Base-by-base conservation (phyloP, 2,888 invertebrate genomes). In the Drosophila stalkeri region DNA sequence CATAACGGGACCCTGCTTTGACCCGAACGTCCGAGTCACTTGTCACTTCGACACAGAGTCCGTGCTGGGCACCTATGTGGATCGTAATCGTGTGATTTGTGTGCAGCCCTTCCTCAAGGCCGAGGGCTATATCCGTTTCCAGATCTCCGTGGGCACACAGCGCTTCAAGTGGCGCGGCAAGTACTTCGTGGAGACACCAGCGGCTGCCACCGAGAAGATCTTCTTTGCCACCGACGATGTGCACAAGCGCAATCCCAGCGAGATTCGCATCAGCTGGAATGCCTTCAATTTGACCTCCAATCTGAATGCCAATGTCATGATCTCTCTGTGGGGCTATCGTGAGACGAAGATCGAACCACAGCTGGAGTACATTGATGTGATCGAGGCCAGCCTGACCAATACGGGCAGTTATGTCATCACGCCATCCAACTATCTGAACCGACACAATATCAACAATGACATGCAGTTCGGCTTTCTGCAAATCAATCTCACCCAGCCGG, bases 1-100 rank as follows among this genome's bases (percentile, higher is more conserved):
- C 91, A 97, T 99, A 68, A 98, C 99, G 0, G 99, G 99, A 0
- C 98, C 99, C 3, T 99, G 99, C 92, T 97, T 99, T 91, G 94
- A 96, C 78, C 95, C 95, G 0, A 94, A 94, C 2, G 96, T 97
- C 84, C 95, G 96, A 79, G 95, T 99, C 55, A 95, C 95, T 61
- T 98, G 98, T 90, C 95, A 96, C 78, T 98, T 98, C 90, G 97
- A 98, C 90, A 96, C 96, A 0, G 96, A 96, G 77, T 95, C 96
- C 67, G 97, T 98, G 0, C 92, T 95, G 12, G 98, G 97, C 4
- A 96, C 95, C 63, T 96, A 96, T 49, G 95, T 97, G 1, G 96
- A 96, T 87, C 94, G 93, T 16, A 98, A 98, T 93, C 94, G 97
- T 72, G 98, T 98, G 2, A 96, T 97, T 70, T 99, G 99, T 90